These are phyloP conservation scores for Campopleginae sp. DNA, from an alignment of 2,888 invertebrate species.

Conservation along the genomic window DNA sequence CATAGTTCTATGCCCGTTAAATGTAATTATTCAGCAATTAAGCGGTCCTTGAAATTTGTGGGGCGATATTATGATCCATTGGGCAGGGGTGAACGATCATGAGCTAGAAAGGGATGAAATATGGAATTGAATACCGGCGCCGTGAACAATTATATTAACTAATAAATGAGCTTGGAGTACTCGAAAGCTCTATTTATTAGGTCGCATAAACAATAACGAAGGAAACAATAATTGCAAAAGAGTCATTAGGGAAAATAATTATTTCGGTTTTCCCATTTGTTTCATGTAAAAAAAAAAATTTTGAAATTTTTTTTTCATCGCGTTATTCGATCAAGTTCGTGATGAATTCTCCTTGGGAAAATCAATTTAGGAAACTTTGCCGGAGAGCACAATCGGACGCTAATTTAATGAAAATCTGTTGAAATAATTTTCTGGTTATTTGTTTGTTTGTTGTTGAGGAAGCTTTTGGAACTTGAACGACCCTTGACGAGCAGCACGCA, in stretches of 20 bases:
- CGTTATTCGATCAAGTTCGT: background rate
- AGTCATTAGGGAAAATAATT: background rate
- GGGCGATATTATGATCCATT: slow-evolving; percentile 61
- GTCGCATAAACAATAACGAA: background rate
- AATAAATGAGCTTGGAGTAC: background rate
- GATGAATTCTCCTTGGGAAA: background rate
- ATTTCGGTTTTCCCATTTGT: background rate
- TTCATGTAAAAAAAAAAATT: background rate
- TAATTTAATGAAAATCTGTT: slow-evolving; percentile 7
- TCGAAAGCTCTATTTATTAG: background rate
- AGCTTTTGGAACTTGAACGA: slow-evolving; percentile 37
- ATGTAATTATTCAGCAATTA: slow-evolving; percentile 70
- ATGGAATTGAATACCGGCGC: slow-evolving; percentile 12
- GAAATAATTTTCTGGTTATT: background rate
- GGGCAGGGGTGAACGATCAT: slow-evolving; percentile 4
- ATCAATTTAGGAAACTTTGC: background rate
- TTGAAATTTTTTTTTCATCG: background rate
- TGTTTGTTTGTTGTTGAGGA: background rate
- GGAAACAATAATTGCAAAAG: background rate
- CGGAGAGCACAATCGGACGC: background rate
- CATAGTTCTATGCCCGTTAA: slow-evolving; percentile 56
- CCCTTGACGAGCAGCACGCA: slow-evolving; percentile 33
- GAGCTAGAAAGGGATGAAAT: slow-evolving; percentile 11
- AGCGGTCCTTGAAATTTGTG: slow-evolving; percentile 65
- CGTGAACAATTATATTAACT: slow-evolving; percentile 29